These are phyloP conservation scores for Helostoma temminkii DNA, from an alignment of 2,797 vertebrate species.

Conservation along the genomic window DNA sequence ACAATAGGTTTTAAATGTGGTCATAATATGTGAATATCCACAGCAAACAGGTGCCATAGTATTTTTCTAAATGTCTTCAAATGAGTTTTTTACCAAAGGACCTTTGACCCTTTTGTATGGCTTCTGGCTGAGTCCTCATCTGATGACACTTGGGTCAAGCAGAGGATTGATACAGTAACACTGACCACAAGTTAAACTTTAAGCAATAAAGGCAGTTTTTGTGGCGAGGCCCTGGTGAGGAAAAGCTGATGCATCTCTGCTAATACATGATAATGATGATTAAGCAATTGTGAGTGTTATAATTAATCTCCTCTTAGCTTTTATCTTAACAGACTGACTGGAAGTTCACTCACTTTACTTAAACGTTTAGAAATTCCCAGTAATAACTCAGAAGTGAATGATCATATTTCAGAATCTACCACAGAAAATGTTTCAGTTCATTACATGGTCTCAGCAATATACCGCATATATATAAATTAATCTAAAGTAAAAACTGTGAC, in stretches of 20 bases:
- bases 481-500: too few species aligned
- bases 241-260: background rate
- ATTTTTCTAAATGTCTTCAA: background rate
- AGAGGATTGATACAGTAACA: background rate
- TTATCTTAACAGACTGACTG: background rate
- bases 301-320: background rate
- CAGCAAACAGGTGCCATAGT: background rate
- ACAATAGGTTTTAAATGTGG: background rate
- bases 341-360: too few species aligned
- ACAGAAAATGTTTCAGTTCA: too few species aligned
- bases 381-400: too few species aligned
- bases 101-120: slow-evolving; percentile 4
- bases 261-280: background rate
- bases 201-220: slow-evolving; percentile 1
- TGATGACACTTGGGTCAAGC: background rate
- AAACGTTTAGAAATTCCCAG: too few species aligned
- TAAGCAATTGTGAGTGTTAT: background rate
- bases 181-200: slow-evolving; percentile 31
- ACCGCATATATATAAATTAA: too few species aligned
- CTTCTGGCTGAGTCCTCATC: background rate
- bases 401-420: too few species aligned
- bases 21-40: background rate
- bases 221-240: accelerated
- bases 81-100: background rate
- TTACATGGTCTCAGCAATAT: too few species aligned